These are phyloP conservation scores for Drosophila mojavensis DNA, from an alignment of 1,140 invertebrate species.

Conservation along the genomic window DNA sequence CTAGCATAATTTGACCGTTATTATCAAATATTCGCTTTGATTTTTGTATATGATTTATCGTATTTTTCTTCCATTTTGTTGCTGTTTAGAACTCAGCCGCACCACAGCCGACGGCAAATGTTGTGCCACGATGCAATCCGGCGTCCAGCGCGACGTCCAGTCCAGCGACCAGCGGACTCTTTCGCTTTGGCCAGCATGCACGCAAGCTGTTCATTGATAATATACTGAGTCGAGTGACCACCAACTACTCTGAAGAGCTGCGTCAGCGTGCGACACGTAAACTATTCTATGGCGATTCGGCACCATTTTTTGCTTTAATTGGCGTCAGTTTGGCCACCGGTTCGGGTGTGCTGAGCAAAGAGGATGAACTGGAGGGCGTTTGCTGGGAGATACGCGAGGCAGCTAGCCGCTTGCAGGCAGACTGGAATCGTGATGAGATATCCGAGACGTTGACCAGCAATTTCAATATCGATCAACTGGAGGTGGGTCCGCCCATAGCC, in stretches of 20 bases:
- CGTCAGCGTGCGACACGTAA: conserved; percentile 86
- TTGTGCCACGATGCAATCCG: conserved; percentile 28
- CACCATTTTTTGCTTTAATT: conserved; percentile 90
- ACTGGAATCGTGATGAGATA: conserved; percentile 85
- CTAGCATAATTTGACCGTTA: not conserved
- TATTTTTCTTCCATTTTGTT: not conserved
- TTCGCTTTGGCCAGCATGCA: conserved; percentile 86
- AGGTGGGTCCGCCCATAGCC: conserved; percentile 89
- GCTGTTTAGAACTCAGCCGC: conserved; percentile 41
- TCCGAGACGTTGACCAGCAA: conserved; percentile 81
- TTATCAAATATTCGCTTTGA: not conserved
- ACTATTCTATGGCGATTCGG: conserved; percentile 89
- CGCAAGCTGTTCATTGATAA: conserved; percentile 88
- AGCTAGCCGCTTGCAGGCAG: conserved; percentile 87
- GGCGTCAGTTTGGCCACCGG: conserved; percentile 90
- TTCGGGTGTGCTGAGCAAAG: conserved; percentile 90
- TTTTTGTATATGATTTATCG: not conserved
- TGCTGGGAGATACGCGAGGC: conserved; percentile 92
- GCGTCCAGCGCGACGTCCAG: conserved; percentile 3
- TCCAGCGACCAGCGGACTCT: conserved; percentile 82
- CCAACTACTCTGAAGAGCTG: conserved; percentile 87
- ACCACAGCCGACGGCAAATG: conserved; percentile 25
- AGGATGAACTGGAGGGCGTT: conserved; percentile 91
- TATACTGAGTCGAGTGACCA: conserved; percentile 88
- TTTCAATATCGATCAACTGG: conserved; percentile 86